Evolutionary conservation across 2,888 invertebrate genomes (phyloP).

Genomic region (Emmelina monodactyla): DNA sequence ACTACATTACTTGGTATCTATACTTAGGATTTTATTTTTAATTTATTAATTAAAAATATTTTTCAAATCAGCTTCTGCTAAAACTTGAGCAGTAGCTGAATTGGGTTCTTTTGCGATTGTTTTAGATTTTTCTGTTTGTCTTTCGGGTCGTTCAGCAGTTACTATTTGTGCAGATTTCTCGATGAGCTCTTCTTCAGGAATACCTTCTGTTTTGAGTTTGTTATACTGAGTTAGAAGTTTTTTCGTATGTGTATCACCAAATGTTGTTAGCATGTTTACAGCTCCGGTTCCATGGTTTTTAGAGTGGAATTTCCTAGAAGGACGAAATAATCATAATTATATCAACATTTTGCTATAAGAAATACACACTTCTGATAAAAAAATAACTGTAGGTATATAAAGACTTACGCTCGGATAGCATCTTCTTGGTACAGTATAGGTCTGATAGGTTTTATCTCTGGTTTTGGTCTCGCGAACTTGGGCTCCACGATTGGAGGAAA

Average conservation of each 20-base stretch:
- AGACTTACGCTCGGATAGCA: conserved; percentile 79
- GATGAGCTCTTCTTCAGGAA: conserved; percentile 58
- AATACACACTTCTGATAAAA: no score
- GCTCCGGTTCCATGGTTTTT: conserved; percentile 62
- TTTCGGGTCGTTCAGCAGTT: conserved; percentile 28
- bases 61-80: conserved; percentile 33
- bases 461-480: conserved; percentile 71
- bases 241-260: conserved; percentile 64
- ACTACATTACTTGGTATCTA: neutral
- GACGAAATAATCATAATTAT: conserved; percentile 1
- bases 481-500: conserved; percentile 92
- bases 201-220: conserved; percentile 60
- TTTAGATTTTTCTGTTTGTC: conserved; percentile 21
- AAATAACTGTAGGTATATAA: no score
- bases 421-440: conserved; percentile 88
- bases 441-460: conserved; percentile 65
- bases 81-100: conserved; percentile 34
- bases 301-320: conserved; percentile 72
- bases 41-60: conserved; percentile 34
- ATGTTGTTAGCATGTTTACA: conserved; percentile 60
- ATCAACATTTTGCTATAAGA: no score
- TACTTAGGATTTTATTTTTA: neutral
- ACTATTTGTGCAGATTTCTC: conserved; percentile 35
- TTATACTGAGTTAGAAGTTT: conserved; percentile 69
- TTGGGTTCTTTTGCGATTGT: conserved; percentile 21